A percentile compares a stretch with the other conserved stretches of the same genome.
These are phyloP conservation scores for Germaria angustata DNA, from an alignment of 2,888 invertebrate species.

Conservation along the genomic window DNA sequence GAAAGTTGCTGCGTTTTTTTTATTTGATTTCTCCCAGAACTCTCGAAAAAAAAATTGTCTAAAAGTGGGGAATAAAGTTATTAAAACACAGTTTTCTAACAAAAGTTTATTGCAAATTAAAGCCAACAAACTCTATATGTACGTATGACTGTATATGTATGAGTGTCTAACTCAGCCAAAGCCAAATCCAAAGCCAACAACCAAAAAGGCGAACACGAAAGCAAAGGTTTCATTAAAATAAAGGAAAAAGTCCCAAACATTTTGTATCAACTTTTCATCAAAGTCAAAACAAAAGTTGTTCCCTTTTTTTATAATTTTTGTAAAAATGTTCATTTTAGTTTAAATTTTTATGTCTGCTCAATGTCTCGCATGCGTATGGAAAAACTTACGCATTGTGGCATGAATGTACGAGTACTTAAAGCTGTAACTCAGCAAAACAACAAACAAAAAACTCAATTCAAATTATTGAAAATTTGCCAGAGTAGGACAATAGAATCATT, in stretches of 20 bases:
- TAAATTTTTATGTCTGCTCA: conserved; percentile 59
- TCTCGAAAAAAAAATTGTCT: conserved; percentile 26
- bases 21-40: conserved; percentile 57
- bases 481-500: conserved; percentile 40
- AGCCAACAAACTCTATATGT: conserved; percentile 58
- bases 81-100: conserved; percentile 66
- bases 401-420: neutral
- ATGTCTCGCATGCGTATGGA: conserved; percentile 67
- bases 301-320: conserved; percentile 27
- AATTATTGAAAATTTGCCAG: conserved; percentile 60
- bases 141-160: neutral
- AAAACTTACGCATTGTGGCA: conserved; percentile 59
- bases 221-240: conserved; percentile 56
- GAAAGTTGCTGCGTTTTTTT: conserved; percentile 65
- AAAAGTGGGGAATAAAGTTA: conserved; percentile 67
- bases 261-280: conserved; percentile 63
- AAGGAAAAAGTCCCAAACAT: conserved; percentile 58
- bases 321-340: conserved; percentile 27
- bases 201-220: conserved; percentile 30
- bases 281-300: conserved; percentile 69
- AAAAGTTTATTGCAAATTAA: conserved; percentile 67
- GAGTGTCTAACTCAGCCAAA: conserved; percentile 46
- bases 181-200: conserved; percentile 38
- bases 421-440: neutral
- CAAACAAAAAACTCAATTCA: conserved; percentile 28